Percentiles rank a stretch among this genome's conserved stretches.
These are phyloP conservation scores for Caenorhabditis afra DNA, from an alignment of 2,888 invertebrate genomes.

Conservation along the genomic window DNA sequence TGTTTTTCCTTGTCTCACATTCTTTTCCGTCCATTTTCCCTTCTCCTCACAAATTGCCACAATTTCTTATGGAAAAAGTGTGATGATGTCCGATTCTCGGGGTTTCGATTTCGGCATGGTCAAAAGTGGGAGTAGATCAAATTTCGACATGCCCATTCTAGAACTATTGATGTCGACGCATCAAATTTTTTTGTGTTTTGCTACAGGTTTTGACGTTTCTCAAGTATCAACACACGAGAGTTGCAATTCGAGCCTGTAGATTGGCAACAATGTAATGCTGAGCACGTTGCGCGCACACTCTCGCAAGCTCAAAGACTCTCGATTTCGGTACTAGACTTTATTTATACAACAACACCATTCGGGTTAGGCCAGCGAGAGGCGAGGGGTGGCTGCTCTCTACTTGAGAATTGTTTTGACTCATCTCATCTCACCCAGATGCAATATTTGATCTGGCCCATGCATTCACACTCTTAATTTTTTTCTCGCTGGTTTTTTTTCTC, in stretches of 20 bases:
- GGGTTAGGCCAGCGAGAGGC: constrained; percentile 9
- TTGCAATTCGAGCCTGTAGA: constrained; percentile 45
- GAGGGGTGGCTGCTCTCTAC: too few species aligned
- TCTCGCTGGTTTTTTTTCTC: neutral
- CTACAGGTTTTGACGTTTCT: neutral
- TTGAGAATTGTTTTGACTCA: constrained; percentile 52
- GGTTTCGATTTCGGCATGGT: too few species aligned
- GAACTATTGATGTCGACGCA: too few species aligned
- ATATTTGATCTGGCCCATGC: constrained; percentile 37
- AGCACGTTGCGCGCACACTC: constrained; percentile 37
- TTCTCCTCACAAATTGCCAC: too few species aligned
- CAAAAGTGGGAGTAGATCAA: too few species aligned
- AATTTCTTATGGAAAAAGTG: too few species aligned
- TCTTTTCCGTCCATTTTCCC: too few species aligned
- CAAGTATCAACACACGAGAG: constrained; percentile 23
- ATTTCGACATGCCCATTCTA: too few species aligned
- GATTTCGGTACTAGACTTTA: constrained; percentile 16
- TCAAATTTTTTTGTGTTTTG: neutral
- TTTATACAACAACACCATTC: constrained; percentile 16
- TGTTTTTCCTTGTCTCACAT: neutral
- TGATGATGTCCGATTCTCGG: too few species aligned
- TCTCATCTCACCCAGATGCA: neutral
- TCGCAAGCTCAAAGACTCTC: constrained; percentile 33
- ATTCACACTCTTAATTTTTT: constrained; percentile 32
- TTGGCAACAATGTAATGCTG: constrained; percentile 50